These are phyloP conservation scores for Atta cephalotes DNA, from an alignment of 1,140 invertebrate genomes.

Conservation along the genomic window DNA sequence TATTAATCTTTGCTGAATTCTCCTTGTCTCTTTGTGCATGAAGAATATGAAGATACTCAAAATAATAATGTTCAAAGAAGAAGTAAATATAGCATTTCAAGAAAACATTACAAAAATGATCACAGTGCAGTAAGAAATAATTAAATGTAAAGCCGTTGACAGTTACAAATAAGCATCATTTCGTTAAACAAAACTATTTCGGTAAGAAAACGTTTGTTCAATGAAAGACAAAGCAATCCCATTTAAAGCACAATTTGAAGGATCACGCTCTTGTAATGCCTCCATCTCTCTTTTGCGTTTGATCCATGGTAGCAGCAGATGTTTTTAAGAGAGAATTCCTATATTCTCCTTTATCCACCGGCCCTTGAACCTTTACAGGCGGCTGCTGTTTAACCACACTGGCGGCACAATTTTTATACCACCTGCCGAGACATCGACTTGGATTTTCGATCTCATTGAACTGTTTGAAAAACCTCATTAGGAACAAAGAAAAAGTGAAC, in stretches of 20 bases:
- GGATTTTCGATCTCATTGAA: constrained; percentile 63
- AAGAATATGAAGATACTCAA: neutral
- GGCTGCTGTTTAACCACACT: constrained; percentile 72
- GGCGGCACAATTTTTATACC: constrained; percentile 70
- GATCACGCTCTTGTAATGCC: constrained; percentile 20
- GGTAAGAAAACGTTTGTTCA: constrained; percentile 14
- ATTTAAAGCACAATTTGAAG: constrained; percentile 3
- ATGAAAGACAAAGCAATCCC: constrained; percentile 48
- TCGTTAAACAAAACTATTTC: constrained; percentile 34
- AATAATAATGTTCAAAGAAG: neutral
- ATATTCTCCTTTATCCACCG: constrained; percentile 43
- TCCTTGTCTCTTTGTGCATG: neutral
- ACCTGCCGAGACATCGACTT: constrained; percentile 72
- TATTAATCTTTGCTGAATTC: neutral
- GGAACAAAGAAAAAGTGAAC: constrained; percentile 48
- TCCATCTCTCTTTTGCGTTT: constrained; percentile 37
- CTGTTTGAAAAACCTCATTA: neutral
- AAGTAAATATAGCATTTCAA: neutral
- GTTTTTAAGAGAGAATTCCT: constrained; percentile 75
- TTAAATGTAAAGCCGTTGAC: neutral
- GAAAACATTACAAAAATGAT: neutral
- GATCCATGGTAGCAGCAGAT: constrained; percentile 74
- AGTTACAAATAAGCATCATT: neutral
- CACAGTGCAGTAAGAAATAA: neutral
- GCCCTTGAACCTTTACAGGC: constrained; percentile 57